Evolutionary conservation across 2,888 invertebrate species (phyloP).

Genomic region (Phalera bucephala): DNA sequence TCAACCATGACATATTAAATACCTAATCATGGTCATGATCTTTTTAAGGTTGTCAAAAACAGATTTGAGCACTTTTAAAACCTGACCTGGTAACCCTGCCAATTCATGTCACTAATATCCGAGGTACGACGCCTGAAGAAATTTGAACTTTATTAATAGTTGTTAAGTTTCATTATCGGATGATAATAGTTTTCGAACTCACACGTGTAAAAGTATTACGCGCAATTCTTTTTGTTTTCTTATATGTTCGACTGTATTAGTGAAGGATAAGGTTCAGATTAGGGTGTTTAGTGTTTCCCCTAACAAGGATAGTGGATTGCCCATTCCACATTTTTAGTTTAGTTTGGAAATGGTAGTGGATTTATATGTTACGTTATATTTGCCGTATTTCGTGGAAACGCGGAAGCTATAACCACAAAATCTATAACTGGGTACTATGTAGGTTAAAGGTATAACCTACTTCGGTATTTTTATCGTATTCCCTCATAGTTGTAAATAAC

Average conservation of each 20-base stretch:
- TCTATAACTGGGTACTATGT: too few species aligned
- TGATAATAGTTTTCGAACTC: conserved; percentile 4
- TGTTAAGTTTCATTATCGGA: conserved; percentile 8
- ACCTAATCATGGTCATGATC: conserved; percentile 7
- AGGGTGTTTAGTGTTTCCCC: neutral
- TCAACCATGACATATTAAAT: neutral
- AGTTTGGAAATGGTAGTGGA: neutral
- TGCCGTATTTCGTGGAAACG: neutral
- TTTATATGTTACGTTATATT: neutral
- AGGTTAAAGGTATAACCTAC: too few species aligned
- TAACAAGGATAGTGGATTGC: neutral
- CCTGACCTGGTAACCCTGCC: conserved; percentile 19
- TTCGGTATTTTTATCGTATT: too few species aligned
- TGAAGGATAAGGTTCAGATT: neutral
- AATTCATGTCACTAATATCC: conserved; percentile 13
- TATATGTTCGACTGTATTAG: neutral
- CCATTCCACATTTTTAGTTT: neutral
- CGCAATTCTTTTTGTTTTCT: neutral
- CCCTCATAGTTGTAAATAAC: too few species aligned
- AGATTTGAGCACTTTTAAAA: conserved; percentile 20
- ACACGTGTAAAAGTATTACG: conserved; percentile 16
- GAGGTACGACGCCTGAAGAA: conserved; percentile 7
- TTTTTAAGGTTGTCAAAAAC: conserved; percentile 6
- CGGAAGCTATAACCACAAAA: neutral
- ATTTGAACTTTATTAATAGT: conserved; percentile 13